A percentile compares a stretch with the other conserved stretches of the same genome.
Conservation (phyloP, 2,797 vertebrate species). For the Myripristis murdjan region DNA sequence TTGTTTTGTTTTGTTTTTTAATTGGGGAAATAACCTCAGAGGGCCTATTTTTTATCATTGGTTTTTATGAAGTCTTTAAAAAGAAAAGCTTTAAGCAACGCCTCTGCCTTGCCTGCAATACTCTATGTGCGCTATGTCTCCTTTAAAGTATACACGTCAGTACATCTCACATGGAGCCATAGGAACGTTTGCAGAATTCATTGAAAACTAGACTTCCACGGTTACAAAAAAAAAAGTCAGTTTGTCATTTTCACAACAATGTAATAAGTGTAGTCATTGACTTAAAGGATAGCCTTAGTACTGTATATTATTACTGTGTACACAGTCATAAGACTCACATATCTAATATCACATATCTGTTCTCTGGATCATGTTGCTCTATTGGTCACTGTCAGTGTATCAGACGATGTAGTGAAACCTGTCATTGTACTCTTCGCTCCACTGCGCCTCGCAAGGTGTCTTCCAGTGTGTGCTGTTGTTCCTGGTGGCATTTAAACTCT, state of each 20-base stretch:
- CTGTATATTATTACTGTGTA: conserved; percentile 77
- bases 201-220: conserved; percentile 63
- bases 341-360: conserved; percentile 70
- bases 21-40: conserved; percentile 91
- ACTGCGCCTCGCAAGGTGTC: conserved; percentile 60
- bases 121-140: conserved; percentile 90
- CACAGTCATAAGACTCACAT: conserved; percentile 74
- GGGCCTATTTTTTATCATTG: conserved; percentile 93
- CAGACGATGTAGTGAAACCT: conserved; percentile 57
- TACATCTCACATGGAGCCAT: conserved; percentile 76
- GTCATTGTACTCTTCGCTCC: conserved; percentile 29
- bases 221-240: conserved; percentile 58
- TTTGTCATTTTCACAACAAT: conserved; percentile 62
- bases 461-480: conserved; percentile 71
- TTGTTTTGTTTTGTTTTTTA: conserved; percentile 84
- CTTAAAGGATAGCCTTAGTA: conserved; percentile 82
- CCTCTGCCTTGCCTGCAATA: conserved; percentile 99
- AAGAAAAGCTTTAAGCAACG: conserved; percentile 99
- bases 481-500: conserved; percentile 61
- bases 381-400: conserved; percentile 66
- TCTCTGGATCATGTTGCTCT: conserved; percentile 38
- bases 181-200: conserved; percentile 71
- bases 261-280: conserved; percentile 67
- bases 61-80: conserved; percentile 98
- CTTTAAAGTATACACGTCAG: conserved; percentile 71